Conservation (phyloP, 2,888 invertebrate genomes). For the Bellardia pandia region DNA sequence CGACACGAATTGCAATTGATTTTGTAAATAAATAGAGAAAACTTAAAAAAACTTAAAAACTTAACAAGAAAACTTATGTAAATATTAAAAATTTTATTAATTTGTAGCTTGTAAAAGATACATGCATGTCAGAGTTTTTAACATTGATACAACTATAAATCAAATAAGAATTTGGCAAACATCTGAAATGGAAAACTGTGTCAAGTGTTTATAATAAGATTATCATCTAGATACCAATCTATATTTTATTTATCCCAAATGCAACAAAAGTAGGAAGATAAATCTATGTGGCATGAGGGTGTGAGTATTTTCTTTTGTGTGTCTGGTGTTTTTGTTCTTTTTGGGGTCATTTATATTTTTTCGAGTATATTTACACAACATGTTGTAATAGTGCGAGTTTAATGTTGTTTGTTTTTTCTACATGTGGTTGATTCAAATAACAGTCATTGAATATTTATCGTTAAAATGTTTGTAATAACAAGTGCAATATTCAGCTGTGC, state of each 20-base stretch:
- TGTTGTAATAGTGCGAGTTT: slow-evolving; percentile 25
- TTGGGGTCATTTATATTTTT: slow-evolving; percentile 11
- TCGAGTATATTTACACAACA: neutral
- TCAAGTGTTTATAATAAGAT: slow-evolving; percentile 67
- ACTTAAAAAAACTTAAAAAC: slow-evolving; percentile 5
- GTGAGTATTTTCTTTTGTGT: neutral
- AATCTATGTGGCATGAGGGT: neutral
- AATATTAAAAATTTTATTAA: slow-evolving; percentile 5
- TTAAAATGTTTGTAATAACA: neutral
- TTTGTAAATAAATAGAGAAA: slow-evolving; percentile 62
- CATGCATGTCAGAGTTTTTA: neutral
- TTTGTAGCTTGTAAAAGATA: slow-evolving; percentile 6
- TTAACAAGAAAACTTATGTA: slow-evolving; percentile 18
- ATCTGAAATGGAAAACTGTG: slow-evolving; percentile 46
- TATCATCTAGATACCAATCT: neutral
- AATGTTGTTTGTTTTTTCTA: slow-evolving; percentile 25
- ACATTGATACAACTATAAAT: slow-evolving; percentile 28
- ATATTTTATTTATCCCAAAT: slow-evolving; percentile 26
- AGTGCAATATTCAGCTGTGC: neutral
- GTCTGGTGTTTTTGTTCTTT: neutral
- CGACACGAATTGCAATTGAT: slow-evolving; percentile 68
- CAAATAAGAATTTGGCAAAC: slow-evolving; percentile 26
- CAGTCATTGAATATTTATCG: slow-evolving; percentile 14
- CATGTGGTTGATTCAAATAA: slow-evolving; percentile 1
- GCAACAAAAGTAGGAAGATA: neutral